Evolutionary conservation across 2,797 vertebrate genomes (phyloP).

Genomic region (Gymnothorax reevesii): DNA sequence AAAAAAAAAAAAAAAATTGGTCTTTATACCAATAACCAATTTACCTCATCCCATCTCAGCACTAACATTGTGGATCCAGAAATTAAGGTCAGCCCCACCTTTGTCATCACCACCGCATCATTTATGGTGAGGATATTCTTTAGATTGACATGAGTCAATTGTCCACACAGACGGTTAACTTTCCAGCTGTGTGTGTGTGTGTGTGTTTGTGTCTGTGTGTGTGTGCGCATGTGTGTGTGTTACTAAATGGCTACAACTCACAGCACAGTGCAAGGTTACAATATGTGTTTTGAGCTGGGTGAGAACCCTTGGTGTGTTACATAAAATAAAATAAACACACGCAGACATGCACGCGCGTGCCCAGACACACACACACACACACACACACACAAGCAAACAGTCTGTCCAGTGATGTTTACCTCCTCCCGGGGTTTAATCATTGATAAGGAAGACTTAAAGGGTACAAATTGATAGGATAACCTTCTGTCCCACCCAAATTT

Average conservation of each 20-base stretch:
- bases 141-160: background rate
- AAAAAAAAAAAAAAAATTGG: background rate
- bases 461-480: slow-evolving; percentile 6
- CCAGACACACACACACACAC: too few species aligned
- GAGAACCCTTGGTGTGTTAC: background rate
- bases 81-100: background rate
- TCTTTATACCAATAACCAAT: background rate
- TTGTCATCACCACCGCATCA: too few species aligned
- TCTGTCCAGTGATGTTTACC: background rate
- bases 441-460: slow-evolving; percentile 12
- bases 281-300: background rate
- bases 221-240: background rate
- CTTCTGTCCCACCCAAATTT: background rate
- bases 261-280: background rate
- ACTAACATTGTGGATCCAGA: background rate
- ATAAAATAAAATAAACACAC: background rate
- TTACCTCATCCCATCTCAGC: background rate
- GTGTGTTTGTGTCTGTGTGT: too few species aligned
- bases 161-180: background rate
- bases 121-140: background rate
- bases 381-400: background rate
- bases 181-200: background rate
- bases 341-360: background rate
- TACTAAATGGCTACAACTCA: slow-evolving; percentile 14
- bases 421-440: background rate